Evolutionary conservation across 37 sponge, comb jelly and placozoan genomes (phyloP).

Genomic region (Mnemiopsis leidyi): DNA sequence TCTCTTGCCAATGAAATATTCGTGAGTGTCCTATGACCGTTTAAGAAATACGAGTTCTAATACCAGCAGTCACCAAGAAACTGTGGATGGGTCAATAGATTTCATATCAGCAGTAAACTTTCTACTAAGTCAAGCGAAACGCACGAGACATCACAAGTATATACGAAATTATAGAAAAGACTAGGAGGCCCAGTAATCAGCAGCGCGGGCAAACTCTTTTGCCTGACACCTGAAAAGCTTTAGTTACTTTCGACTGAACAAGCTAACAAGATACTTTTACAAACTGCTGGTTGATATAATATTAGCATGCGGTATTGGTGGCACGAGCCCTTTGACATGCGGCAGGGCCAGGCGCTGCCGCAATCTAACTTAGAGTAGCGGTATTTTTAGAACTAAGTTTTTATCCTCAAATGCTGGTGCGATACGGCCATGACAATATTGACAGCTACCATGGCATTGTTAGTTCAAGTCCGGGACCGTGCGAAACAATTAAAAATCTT

Average conservation of each 20-base stretch:
- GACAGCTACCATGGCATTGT: background rate
- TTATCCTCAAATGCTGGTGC: background rate
- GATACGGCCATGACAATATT: background rate
- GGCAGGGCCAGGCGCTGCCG: background rate
- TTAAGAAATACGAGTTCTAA: no score
- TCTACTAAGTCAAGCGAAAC: background rate
- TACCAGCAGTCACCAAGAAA: no score
- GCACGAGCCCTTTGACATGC: background rate
- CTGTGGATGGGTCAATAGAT: background rate
- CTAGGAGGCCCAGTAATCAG: no score
- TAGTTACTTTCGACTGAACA: background rate
- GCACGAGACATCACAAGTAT: background rate
- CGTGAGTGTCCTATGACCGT: background rate
- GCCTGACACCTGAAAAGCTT: background rate
- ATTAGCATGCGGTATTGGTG: background rate
- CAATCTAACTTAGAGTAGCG: background rate
- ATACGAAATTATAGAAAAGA: no score
- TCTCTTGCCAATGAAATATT: background rate
- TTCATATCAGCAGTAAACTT: background rate
- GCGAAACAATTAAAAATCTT: background rate
- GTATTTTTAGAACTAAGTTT: background rate
- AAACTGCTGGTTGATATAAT: background rate
- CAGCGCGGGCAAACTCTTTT: background rate
- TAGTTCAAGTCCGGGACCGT: background rate
- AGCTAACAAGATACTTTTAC: background rate